phyloP scores from a whole-genome alignment of 1,140 invertebrate genomes.

The Leptinotarsa undecemlineata region DNA sequence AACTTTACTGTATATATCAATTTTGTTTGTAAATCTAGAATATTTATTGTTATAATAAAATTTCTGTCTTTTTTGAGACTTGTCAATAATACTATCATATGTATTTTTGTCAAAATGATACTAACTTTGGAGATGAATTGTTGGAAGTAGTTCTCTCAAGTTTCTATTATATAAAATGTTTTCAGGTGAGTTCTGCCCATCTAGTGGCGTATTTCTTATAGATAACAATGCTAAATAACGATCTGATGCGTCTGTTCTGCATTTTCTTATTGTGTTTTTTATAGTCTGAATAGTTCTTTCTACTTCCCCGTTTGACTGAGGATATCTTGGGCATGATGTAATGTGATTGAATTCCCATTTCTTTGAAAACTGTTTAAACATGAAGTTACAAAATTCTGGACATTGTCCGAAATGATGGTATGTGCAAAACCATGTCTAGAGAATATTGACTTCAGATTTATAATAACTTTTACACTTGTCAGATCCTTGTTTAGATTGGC shows the following conservation, averaged over 20 bases:
- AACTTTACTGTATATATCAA: neutral
- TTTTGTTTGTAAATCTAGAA: neutral
- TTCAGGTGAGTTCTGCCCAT: neutral
- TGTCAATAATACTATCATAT: neutral
- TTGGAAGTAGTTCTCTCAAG: neutral
- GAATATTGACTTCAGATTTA: constrained; percentile 40
- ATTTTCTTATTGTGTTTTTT: neutral
- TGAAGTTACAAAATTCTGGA: constrained; percentile 47
- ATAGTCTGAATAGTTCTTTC: constrained; percentile 7
- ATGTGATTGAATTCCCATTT: neutral
- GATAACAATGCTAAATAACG: neutral
- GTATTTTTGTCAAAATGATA: neutral
- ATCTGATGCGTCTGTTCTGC: neutral
- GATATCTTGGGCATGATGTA: neutral
- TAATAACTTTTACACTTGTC: neutral
- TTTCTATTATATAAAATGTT: neutral
- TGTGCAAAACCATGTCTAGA: constrained; percentile 50
- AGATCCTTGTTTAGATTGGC: neutral
- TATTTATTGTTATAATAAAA: neutral
- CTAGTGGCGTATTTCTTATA: constrained; percentile 9
- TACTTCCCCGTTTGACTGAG: neutral
- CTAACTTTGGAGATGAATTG: neutral
- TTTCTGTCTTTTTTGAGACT: neutral
- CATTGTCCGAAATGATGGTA: constrained; percentile 52
- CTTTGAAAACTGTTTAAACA: constrained; percentile 2